These are phyloP conservation scores for Halcyon badia DNA, from an alignment of 2,797 vertebrate species.

Conservation along the genomic window DNA sequence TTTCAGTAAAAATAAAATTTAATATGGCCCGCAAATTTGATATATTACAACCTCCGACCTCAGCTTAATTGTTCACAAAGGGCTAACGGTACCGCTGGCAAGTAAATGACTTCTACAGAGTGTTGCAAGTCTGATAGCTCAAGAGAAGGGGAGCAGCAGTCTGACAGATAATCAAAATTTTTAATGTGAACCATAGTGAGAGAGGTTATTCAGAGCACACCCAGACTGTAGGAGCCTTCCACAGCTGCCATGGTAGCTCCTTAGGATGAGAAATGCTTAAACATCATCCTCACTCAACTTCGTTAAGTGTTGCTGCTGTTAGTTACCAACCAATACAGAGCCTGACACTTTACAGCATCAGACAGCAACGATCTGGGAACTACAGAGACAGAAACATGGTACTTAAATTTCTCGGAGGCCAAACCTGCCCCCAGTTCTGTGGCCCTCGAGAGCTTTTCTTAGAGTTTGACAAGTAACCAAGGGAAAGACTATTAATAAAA, in stretches of 20 bases:
- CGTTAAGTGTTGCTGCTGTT: constrained; percentile 27
- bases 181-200: constrained; percentile 71
- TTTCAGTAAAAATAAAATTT: constrained; percentile 81
- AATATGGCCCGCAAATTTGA: constrained; percentile 72
- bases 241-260: constrained; percentile 30
- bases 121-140: constrained; percentile 62
- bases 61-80: constrained; percentile 79
- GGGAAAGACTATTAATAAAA: background rate
- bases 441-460: background rate
- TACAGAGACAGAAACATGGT: background rate
- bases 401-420: background rate
- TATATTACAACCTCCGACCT: constrained; percentile 73
- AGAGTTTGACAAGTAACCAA: background rate
- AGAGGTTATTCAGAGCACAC: constrained; percentile 61
- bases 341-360: constrained; percentile 1
- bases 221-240: constrained; percentile 45
- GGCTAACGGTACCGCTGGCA: constrained; percentile 66
- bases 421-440: background rate
- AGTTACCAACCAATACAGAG: background rate
- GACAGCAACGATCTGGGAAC: background rate
- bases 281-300: constrained; percentile 64
- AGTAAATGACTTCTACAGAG: constrained; percentile 76
- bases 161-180: constrained; percentile 76
- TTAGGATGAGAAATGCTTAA: constrained; percentile 62
- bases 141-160: constrained; percentile 61